Percentiles rank a stretch among this genome's conserved stretches.
These are phyloP conservation scores for Himalopsyche tibetana DNA, from an alignment of 2,888 invertebrate species.

Conservation along the genomic window DNA sequence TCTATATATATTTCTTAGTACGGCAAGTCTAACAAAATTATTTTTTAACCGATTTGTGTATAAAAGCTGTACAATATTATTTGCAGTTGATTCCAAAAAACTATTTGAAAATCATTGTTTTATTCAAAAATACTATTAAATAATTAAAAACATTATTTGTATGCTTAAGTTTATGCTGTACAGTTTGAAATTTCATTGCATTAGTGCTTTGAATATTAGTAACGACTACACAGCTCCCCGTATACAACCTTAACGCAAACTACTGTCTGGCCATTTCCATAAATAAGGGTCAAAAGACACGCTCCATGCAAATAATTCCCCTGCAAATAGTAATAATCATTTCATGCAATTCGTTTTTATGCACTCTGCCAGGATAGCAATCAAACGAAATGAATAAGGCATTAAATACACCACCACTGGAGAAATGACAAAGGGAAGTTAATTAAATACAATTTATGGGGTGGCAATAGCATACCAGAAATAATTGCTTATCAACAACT, in stretches of 20 bases:
- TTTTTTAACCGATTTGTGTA: too few relatives aligned
- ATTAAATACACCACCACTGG: neutral
- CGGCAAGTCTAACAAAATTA: too few relatives aligned
- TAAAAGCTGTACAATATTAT: too few relatives aligned
- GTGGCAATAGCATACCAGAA: too few relatives aligned
- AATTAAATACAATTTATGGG: neutral
- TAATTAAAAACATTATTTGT: too few relatives aligned
- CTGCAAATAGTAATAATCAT: constrained; percentile 27
- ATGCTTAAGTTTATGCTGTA: neutral
- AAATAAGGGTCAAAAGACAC: constrained; percentile 56
- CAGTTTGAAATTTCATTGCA: neutral
- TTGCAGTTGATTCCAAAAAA: too few relatives aligned
- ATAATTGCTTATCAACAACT: too few relatives aligned
- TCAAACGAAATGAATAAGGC: neutral
- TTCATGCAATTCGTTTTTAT: constrained; percentile 24
- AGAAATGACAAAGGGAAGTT: neutral
- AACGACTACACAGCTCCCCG: constrained; percentile 47
- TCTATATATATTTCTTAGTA: too few relatives aligned
- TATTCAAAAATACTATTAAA: too few relatives aligned
- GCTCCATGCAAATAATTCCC: constrained; percentile 47
- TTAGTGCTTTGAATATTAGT: constrained; percentile 50
- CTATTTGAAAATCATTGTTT: too few relatives aligned
- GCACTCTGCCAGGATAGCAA: neutral
- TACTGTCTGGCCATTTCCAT: constrained; percentile 51
- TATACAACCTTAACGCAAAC: constrained; percentile 56